phyloP scores from a whole-genome alignment of 1,140 invertebrate species.

The Cardiocondyla obscurior region DNA sequence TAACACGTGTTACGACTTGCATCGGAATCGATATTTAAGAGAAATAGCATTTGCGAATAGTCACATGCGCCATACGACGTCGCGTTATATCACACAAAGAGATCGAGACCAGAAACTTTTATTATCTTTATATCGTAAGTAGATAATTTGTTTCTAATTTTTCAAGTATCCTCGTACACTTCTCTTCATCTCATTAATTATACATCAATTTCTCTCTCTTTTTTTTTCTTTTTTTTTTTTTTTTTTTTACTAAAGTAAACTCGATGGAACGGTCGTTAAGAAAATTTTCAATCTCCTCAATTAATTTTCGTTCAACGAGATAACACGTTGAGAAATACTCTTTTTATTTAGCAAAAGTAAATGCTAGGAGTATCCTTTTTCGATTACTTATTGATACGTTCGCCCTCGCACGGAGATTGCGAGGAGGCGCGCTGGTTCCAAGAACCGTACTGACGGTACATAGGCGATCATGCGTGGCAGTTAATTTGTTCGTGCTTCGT shows the following conservation, averaged over 20 bases:
- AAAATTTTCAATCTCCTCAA: not conserved
- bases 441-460: slow-evolving; percentile 6
- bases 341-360: not conserved
- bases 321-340: not conserved
- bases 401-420: not conserved
- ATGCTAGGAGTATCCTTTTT: not conserved
- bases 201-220: not conserved
- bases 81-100: not conserved
- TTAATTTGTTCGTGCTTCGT: slow-evolving; percentile 57
- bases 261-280: not conserved
- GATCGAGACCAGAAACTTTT: not conserved
- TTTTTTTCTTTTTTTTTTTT: no score
- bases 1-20: slow-evolving; percentile 58
- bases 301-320: not conserved
- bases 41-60: slow-evolving; percentile 17
- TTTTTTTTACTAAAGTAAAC: not conserved
- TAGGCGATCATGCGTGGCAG: slow-evolving; percentile 23
- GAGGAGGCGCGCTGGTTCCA: slow-evolving; percentile 2
- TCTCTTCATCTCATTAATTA: not conserved
- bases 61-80: not conserved
- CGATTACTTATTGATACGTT: not conserved
- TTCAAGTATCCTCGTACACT: not conserved
- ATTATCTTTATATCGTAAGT: not conserved
- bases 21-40: slow-evolving; percentile 56
- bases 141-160: not conserved